Base-by-base conservation (phyloP, 2,113 vertebrate genomes). In the Columba janthina region DNA sequence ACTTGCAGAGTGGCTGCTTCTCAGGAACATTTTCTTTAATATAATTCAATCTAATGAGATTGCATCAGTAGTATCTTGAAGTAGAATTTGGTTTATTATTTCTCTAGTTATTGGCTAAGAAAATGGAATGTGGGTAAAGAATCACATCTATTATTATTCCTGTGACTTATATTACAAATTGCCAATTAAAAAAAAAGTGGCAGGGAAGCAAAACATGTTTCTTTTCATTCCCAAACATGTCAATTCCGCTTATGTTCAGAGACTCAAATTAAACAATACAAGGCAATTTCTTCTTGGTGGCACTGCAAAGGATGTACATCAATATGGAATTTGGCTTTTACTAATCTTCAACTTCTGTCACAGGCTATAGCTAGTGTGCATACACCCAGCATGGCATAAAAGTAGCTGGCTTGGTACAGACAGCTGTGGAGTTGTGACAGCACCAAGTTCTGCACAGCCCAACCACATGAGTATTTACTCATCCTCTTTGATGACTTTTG, bases 21-120 rank as follows among this genome's bases (percentile, higher is more conserved):
- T 57, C 16, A 69, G 83, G 15, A 87, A 46, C 12, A 25, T 74
- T 10, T 72, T 82, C 61, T 84, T 93, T 70, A 88, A 42, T 80
- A 38, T 38, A 89, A 83, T 67, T 91, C 78, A 79, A 9, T 8
- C 20, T 88, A 88, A 94, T 91, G 58, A 96, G 40, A 58, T 73
- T 88, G 20, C 34, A 36, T 11, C 64, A 73, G 76, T 16, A 48
- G 24, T 74, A 74, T 69, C 60, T 83, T 82, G 44, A 85, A 58
- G 74, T 26, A 58, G 74, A 93, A 89, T 83, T 90, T 96, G 26
- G 22, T 66, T 80, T 94, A 66, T 91, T 94, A 83, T 77, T 94
- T 96, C 71, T 71, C 42, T 44, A 60, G 71, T 83, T 95, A 64
- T 60, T 80, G 60, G 29, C 51, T 64, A 80, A 88, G 74, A 88